Conservation (phyloP, 2,888 invertebrate species). For the Parochlus steinenii region DNA sequence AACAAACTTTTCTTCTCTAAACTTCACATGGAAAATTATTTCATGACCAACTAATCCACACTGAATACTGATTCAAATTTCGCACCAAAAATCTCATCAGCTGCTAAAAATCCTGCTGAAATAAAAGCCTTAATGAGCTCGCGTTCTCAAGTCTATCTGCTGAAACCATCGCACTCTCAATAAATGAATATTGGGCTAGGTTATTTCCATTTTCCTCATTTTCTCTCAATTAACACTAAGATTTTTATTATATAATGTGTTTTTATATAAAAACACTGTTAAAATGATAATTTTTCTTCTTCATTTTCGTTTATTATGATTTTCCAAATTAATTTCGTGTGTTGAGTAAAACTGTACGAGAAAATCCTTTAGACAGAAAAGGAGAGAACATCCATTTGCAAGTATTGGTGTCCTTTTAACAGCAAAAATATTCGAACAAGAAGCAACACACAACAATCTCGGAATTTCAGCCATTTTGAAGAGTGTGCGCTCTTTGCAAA, state of each 20-base stretch:
- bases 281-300: conserved; percentile 6
- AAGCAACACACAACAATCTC: no score
- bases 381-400: no score
- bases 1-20: no score
- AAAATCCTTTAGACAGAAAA: no score
- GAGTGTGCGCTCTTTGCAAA: conserved; percentile 12
- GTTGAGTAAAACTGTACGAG: not conserved
- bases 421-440: no score
- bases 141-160: conserved; percentile 9
- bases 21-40: no score
- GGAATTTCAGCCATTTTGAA: conserved; percentile 12
- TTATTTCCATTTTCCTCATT: conserved; percentile 10
- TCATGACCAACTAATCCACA: no score
- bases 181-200: conserved; percentile 7
- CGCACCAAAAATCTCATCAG: no score
- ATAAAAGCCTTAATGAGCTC: no score
- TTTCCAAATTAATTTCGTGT: conserved; percentile 11
- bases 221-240: conserved; percentile 10
- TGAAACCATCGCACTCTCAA: conserved; percentile 8
- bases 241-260: conserved; percentile 7
- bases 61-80: no score
- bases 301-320: conserved; percentile 6
- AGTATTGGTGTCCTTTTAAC: no score
- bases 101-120: no score
- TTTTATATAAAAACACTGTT: conserved; percentile 5